Evolutionary conservation across 2,113 vertebrate species (phyloP).

Genomic region (Donacobius atricapilla): DNA sequence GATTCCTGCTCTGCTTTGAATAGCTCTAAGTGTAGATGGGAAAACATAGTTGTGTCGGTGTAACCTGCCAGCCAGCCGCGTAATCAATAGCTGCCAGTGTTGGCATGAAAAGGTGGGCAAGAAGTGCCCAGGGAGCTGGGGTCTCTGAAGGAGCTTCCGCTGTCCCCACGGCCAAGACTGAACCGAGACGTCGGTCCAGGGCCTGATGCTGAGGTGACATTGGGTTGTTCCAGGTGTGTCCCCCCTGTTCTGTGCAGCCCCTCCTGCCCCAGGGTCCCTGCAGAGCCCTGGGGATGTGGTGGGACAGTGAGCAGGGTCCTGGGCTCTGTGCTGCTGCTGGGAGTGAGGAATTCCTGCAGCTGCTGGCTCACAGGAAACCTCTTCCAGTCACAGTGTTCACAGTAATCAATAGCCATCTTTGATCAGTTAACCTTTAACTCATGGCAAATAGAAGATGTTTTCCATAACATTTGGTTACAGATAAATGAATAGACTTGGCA

Average conservation of each 20-base stretch:
- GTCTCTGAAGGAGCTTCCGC: neutral
- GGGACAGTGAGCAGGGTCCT: neutral
- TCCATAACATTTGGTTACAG: neutral
- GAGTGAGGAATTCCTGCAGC: neutral
- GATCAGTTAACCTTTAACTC: conserved; percentile 10
- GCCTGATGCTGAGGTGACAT: fast-evolving
- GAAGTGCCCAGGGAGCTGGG: neutral
- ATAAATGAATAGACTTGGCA: neutral
- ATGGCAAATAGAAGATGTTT: neutral
- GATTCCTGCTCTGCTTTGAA: neutral
- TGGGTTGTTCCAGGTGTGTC: neutral
- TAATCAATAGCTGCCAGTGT: neutral
- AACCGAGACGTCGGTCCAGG: fast-evolving
- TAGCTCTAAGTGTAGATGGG: neutral
- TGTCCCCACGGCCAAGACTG: neutral
- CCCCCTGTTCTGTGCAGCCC: neutral
- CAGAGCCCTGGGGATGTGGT: neutral
- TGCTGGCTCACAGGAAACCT: neutral
- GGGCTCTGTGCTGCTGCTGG: neutral
- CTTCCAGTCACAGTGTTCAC: neutral
- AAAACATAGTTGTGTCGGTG: fast-evolving
- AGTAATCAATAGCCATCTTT: neutral
- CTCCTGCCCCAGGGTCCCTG: neutral
- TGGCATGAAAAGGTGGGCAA: neutral
- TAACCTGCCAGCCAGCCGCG: neutral